phyloP scores from a whole-genome alignment of 2,888 invertebrate genomes.

The Drosophila siamana region DNA sequence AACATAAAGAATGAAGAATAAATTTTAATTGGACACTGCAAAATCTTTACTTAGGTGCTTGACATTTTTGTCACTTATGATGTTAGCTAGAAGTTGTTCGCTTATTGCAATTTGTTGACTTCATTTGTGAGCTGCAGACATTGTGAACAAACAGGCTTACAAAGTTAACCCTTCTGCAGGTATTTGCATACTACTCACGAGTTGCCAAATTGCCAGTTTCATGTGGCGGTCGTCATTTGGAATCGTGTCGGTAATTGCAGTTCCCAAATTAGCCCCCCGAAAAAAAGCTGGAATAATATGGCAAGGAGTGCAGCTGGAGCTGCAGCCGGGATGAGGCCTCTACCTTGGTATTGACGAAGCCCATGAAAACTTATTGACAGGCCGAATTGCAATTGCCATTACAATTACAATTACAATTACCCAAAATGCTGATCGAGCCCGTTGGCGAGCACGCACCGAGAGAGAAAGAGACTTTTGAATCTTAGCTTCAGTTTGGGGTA shows the following conservation, averaged over 20 bases:
- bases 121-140: background rate
- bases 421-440: conserved; percentile 64
- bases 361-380: conserved; percentile 78
- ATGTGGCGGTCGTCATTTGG: conserved; percentile 52
- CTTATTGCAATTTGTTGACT: too few species aligned
- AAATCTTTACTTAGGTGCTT: too few species aligned
- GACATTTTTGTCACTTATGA: too few species aligned
- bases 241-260: conserved; percentile 73
- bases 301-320: conserved; percentile 13
- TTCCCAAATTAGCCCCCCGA: conserved; percentile 42
- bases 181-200: conserved; percentile 65
- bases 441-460: conserved; percentile 66
- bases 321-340: conserved; percentile 43
- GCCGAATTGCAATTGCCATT: conserved; percentile 62
- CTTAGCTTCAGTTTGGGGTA: conserved; percentile 28
- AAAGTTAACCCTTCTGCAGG: conserved; percentile 23
- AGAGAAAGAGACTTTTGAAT: conserved; percentile 11
- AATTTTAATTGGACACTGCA: too few species aligned
- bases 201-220: conserved; percentile 56
- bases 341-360: conserved; percentile 57
- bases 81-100: too few species aligned
- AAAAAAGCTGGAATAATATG: conserved; percentile 35
- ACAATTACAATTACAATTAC: conserved; percentile 62
- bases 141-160: conserved; percentile 9
- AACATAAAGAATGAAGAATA: too few species aligned